A percentile compares a stretch with the other conserved stretches of the same genome.
Conservation (phyloP, 2,113 vertebrate genomes). For the Lanius ludovicianus region DNA sequence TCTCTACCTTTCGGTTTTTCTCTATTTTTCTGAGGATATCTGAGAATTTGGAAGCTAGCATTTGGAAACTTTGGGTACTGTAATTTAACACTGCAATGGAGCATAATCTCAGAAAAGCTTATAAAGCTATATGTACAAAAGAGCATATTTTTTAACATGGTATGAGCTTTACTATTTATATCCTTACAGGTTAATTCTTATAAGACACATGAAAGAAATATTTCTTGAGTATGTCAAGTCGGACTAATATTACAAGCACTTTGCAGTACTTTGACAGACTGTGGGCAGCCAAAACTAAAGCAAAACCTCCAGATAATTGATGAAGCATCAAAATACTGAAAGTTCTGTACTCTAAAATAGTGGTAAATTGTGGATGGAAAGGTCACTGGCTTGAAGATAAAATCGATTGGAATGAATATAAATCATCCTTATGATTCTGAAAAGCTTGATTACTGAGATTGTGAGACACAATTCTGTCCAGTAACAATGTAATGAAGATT, state of each 20-base stretch:
- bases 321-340: slow-evolving; percentile 22
- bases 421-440: slow-evolving; percentile 12
- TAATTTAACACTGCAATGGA: background rate
- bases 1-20: background rate
- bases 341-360: background rate
- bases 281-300: background rate
- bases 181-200: background rate
- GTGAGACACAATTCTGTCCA: background rate
- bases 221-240: background rate
- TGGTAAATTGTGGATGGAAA: background rate
- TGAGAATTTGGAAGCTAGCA: background rate
- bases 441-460: background rate
- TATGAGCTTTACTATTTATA: background rate
- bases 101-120: background rate
- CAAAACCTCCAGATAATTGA: background rate
- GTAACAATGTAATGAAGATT: slow-evolving; percentile 7
- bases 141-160: background rate
- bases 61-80: background rate
- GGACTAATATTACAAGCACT: background rate
- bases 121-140: background rate
- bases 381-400: background rate
- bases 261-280: background rate
- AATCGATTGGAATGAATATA: background rate
- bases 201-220: background rate
- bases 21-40: background rate